phyloP scores from a whole-genome alignment of 2,797 vertebrate species.

The Argentina silus region DNA sequence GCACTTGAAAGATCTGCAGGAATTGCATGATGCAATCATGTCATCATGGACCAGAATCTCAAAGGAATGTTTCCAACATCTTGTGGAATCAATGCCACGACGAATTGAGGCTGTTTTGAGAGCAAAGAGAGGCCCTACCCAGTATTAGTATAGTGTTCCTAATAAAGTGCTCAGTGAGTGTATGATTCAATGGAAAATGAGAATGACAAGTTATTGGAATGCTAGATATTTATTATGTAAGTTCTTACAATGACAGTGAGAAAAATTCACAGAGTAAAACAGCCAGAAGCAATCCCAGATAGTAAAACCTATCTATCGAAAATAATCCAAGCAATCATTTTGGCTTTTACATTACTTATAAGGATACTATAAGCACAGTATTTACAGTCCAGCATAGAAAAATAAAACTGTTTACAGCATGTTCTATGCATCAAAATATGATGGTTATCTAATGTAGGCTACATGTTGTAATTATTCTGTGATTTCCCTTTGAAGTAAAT shows the following conservation, averaged over 20 bases:
- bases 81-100: too few species aligned
- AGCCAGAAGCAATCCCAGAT: constrained; percentile 52
- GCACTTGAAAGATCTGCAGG: too few species aligned
- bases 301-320: constrained; percentile 82
- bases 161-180: too few species aligned
- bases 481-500: too few species aligned
- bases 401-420: not conserved
- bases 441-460: constrained; percentile 1
- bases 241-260: constrained; percentile 33
- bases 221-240: constrained; percentile 52
- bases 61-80: too few species aligned
- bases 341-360: constrained; percentile 13
- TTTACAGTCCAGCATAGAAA: constrained; percentile 38
- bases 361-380: not conserved
- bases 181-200: not conserved
- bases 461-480: constrained; percentile 12
- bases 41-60: too few species aligned
- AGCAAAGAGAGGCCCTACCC: too few species aligned
- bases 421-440: constrained; percentile 1
- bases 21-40: not conserved
- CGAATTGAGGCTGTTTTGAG: too few species aligned
- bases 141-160: too few species aligned
- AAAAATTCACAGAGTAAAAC: constrained; percentile 24
- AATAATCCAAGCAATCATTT: constrained; percentile 36
- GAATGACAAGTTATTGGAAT: constrained; percentile 7